Percentiles rank a stretch among this genome's conserved stretches.
phyloP scores from a whole-genome alignment of 2,113 vertebrate genomes.

The Oryzias javanicus region DNA sequence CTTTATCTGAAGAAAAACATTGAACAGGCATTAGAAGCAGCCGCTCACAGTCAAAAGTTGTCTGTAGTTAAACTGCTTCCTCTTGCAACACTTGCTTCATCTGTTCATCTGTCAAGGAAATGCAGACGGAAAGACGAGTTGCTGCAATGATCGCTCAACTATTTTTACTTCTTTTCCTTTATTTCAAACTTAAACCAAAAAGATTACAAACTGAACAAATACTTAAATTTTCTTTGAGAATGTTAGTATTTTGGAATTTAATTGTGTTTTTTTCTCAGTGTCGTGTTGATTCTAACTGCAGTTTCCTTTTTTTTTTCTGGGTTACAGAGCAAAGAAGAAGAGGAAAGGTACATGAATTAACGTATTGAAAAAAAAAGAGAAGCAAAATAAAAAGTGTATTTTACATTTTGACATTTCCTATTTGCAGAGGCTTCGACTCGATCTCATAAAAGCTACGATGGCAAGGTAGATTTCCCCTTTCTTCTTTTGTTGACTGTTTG shows the following conservation, averaged over 20 bases:
- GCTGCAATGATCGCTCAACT: neutral
- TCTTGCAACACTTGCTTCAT: conserved; percentile 29
- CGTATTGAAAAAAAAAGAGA: neutral
- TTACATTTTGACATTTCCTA: neutral
- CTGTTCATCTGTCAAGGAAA: conserved; percentile 44
- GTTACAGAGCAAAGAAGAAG: conserved; percentile 39
- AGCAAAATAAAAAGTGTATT: neutral
- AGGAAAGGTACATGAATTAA: conserved; percentile 27
- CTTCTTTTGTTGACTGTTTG: conserved; percentile 16
- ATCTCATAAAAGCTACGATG: neutral
- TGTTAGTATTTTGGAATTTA: neutral
- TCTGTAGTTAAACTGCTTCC: conserved; percentile 39
- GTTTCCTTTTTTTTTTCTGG: conserved; percentile 2
- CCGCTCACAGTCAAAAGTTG: conserved; percentile 2
- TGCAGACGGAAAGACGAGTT: conserved; percentile 2
- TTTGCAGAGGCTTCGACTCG: conserved; percentile 20
- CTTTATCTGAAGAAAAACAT: neutral
- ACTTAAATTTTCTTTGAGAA: neutral
- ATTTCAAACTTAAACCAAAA: too few relatives aligned
- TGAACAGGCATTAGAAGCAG: neutral
- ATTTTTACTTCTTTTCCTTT: too few relatives aligned
- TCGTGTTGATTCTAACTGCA: neutral
- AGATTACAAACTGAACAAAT: too few relatives aligned
- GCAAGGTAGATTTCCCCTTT: conserved; percentile 30
- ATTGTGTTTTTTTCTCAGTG: neutral